Base-by-base conservation (phyloP, 2,888 invertebrate species). In the Chironomus riparius region DNA sequence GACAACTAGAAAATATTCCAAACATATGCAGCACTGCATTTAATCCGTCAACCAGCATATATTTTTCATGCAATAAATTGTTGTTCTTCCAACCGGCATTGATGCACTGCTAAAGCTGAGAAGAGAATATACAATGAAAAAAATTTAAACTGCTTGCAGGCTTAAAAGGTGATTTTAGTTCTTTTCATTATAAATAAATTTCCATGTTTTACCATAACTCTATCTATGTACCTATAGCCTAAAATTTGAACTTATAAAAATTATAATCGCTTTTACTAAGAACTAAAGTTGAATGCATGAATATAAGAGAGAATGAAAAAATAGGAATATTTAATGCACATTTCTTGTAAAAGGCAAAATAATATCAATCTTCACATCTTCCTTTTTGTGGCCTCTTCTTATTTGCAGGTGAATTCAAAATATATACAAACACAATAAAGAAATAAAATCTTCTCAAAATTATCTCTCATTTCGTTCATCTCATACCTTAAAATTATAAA, bases 311-410 rank as follows among this genome's bases (percentile, higher is more conserved):
- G 18, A 21, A 24, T 13, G 65, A 21, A 28, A 71, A 50, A 24
- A 61, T 65, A 73, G 38, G 73, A 73, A 73, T 73, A 65, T 65
- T 65, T 73, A 73, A 73, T 73, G 73, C 73, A 73, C 47, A 65
- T 73, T 73, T 38, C 73, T 73, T 73, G 73, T 73, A 50, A 56
- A 65, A 18, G 62, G 65, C 62, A 61, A 47, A 73, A 62, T 22
- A 61, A 22, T 68, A 68, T 68, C 68, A 68, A 68, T 68, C 68
- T 73, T 56, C 22, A 62, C 48, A 38, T 73, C 70, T 70, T 18
- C 21, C 24, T 61, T 73, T 73, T 50, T 62, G 13, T n/a, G 62
- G 13, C 13, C 65, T 65, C 62, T 73, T 73, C 73, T 38, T 65
- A 65, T 65, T 73, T 15, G 65, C 73, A 73, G 73, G 73, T 73